These are phyloP conservation scores for Natator depressus DNA, from an alignment of 2,113 vertebrate species.

Conservation along the genomic window DNA sequence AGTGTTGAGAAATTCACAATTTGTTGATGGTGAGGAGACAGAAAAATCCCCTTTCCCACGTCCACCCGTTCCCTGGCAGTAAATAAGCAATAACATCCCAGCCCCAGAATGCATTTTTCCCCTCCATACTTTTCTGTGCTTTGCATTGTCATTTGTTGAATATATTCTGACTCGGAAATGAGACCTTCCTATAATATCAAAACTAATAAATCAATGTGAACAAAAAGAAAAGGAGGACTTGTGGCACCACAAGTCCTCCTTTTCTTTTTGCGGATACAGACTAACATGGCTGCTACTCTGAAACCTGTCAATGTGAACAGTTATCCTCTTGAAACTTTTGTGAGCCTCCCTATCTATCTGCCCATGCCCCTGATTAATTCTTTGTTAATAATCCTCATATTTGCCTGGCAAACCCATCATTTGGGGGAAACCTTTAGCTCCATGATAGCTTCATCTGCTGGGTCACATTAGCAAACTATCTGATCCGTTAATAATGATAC, in stretches of 20 bases:
- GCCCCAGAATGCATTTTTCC: conserved; percentile 21
- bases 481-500: neutral
- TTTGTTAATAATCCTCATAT: neutral
- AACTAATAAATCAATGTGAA: neutral
- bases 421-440: conserved; percentile 1
- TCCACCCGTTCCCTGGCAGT: neutral
- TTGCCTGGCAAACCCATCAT: neutral
- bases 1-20: conserved; percentile 35
- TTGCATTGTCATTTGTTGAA: neutral
- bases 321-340: rapidly evolving
- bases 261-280: no score
- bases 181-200: neutral
- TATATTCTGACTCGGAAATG: rapidly evolving
- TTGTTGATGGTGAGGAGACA: conserved; percentile 30
- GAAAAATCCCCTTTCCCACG: conserved; percentile 20
- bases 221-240: neutral
- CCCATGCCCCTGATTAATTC: conserved; percentile 8
- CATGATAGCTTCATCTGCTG: neutral
- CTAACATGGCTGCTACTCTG: no score
- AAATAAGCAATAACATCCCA: neutral
- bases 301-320: neutral
- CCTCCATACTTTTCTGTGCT: conserved; percentile 25
- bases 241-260: no score
- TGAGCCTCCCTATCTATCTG: neutral
- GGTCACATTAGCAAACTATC: neutral